These are phyloP conservation scores for Chydorus sphaericus DNA, from an alignment of 2,888 invertebrate species.

Conservation along the genomic window DNA sequence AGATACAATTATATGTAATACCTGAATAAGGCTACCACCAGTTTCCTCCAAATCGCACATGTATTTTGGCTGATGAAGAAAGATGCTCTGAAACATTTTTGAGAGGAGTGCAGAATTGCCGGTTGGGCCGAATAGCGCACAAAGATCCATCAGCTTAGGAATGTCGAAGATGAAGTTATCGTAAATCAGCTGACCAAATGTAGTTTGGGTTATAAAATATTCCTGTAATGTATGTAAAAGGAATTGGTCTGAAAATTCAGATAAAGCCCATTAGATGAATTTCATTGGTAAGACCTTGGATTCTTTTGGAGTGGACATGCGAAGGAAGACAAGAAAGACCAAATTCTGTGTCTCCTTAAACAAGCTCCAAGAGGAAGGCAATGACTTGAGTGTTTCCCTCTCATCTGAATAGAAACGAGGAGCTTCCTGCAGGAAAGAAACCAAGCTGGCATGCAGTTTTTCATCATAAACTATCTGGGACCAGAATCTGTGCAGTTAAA, in stretches of 20 bases:
- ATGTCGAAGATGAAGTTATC: conserved; percentile 67
- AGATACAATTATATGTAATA: conserved; percentile 2
- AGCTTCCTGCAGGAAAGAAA: conserved; percentile 57
- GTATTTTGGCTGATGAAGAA: conserved; percentile 50
- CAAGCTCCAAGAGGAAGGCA: conserved; percentile 24
- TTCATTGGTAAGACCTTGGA: conserved; percentile 39
- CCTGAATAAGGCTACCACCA: background rate
- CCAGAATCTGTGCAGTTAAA: conserved; percentile 23
- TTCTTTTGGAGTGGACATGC: conserved; percentile 65
- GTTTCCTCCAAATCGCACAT: conserved; percentile 36
- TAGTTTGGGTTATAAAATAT: conserved; percentile 47
- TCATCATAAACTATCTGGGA: conserved; percentile 46
- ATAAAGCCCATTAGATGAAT: conserved; percentile 4
- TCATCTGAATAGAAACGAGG: conserved; percentile 47
- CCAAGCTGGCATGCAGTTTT: conserved; percentile 44
- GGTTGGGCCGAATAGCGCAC: conserved; percentile 49
- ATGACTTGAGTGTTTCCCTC: conserved; percentile 27
- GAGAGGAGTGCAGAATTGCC: conserved; percentile 45
- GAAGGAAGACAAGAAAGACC: conserved; percentile 53
- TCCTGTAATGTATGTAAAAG: conserved; percentile 19
- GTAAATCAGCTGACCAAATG: conserved; percentile 55
- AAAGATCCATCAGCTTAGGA: conserved; percentile 63
- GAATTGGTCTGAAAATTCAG: conserved; percentile 10
- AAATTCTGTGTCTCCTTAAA: conserved; percentile 39
- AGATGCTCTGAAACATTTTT: conserved; percentile 47